phyloP scores from a whole-genome alignment of 2,797 vertebrate species.

The Smutsia temminckii region DNA sequence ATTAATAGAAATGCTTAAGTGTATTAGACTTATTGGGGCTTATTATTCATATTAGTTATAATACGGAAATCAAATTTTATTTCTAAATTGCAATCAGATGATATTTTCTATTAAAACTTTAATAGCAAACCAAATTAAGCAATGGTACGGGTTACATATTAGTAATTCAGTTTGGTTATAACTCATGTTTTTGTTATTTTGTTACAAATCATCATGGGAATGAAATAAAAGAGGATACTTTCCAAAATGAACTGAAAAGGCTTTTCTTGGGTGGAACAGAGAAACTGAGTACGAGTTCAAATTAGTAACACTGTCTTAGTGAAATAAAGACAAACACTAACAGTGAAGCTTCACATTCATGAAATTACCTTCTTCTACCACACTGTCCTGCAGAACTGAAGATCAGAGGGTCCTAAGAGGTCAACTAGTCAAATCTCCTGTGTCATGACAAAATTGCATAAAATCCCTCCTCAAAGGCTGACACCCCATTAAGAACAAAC shows the following conservation, averaged over 20 bases:
- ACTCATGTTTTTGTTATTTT: conserved; percentile 73
- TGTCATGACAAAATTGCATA: background rate
- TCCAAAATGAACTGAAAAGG: conserved; percentile 73
- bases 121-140: conserved; percentile 88
- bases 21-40: conserved; percentile 83
- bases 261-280: background rate
- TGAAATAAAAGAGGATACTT: conserved; percentile 72
- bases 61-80: conserved; percentile 84
- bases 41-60: conserved; percentile 88
- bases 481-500: background rate
- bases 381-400: background rate
- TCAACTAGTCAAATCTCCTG: background rate
- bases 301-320: background rate
- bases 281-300: background rate
- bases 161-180: conserved; percentile 81
- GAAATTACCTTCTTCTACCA: background rate
- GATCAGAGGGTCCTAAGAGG: background rate
- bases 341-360: background rate
- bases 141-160: conserved; percentile 83
- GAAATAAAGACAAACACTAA: background rate
- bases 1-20: conserved; percentile 84
- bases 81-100: conserved; percentile 86
- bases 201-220: conserved; percentile 78
- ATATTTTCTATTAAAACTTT: conserved; percentile 88
- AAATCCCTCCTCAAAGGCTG: background rate